Evolutionary conservation across 2,888 invertebrate genomes (phyloP), one percentile per base, ranked within the genome.

Genomic region (Phrixothrix hirtus): DNA sequence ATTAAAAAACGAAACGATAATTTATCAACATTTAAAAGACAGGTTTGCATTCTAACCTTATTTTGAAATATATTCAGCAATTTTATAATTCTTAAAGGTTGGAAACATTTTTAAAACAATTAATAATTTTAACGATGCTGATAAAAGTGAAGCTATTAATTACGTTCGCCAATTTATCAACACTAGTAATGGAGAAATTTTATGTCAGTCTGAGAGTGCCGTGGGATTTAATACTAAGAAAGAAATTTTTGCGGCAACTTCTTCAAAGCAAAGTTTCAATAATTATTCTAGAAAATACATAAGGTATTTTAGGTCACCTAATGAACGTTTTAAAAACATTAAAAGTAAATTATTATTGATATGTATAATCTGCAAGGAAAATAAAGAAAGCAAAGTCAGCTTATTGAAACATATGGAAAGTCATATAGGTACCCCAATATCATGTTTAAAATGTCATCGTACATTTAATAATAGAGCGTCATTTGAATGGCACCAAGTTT

Each of bases 341-440:
- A 29, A 29, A 11, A 17, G 9, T 10, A 15, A 9, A 6, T 27
- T 5, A 21, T 42, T 45, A 9, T 51, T 51, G 14, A 61, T 58
- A 34, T 65, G 65, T 48, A 45, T 45, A 30, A 38, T 50, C 9
- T 65, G 65, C 41, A 38, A 52, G 11, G 31, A 44, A 34, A 37
- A 25, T 7, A 57, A 50, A n/a, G 59, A 39, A 35, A 54, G 54
- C 6, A 64, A 56, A 48, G 36, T 45, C n/a, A 32, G 37, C n/a
- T 58, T 65, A 31, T 50, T 64, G 10, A 60, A 58, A 37, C 66
- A 66, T 48, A 35, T 66, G 21, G 55, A 62, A 44, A 55, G 51
- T 10, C 66, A 66, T 49, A 39, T 54, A 5, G 66, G 62, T 29
- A 60, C 54, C 11, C 62, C 64, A 16, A 25, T 57, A 17, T 58